Base-by-base conservation (phyloP, 1,140 invertebrate genomes). In the Brachionus rubens region DNA sequence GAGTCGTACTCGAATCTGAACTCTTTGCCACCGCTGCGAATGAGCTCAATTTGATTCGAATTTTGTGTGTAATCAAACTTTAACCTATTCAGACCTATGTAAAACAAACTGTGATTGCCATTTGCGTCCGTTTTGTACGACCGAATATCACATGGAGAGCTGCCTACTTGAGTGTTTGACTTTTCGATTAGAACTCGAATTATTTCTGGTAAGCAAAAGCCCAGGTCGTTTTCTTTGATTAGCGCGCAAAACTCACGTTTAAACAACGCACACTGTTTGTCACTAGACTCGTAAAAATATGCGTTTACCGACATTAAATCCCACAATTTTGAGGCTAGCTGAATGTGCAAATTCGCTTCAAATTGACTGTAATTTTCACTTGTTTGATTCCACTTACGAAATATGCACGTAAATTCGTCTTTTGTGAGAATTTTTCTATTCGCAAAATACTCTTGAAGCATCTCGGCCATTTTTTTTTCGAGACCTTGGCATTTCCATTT, bases 91-190 rank as follows among this genome's bases (percentile, higher is more conserved):
- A 26, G 21, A 24, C 59, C 59, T 3, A 43, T 24, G 19, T 43
- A 43, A 24, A 41, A 65, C 7, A 41, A 19, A 41, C 41, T 41
- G 19, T 65, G 59, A 65, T 65, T 65, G 16, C 59, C 59, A 43
- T 65, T 65, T 10, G 33, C 19, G 12, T 65, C 59, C 41, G 40
- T 65, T n/a, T 41, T 19, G 26, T 26, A 65, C 1, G 59, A 41
- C 16, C 40, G 33, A 41, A 65, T 36, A 24, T 65, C 59, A 10
- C 19, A 65, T 21, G 59, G 19, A n/a, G 33, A 41, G 21, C 0
- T 24, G 16, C 59, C 59, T 24, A 65, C 41, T 65, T 65, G 33
- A 7, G 41, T 46, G 21, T 46, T 14, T 24, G 33, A n/a, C 41
- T 24, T 12, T 12, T 12, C 19, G 40, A 28, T 26, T 40, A 65